These are phyloP conservation scores for Rhabditophanes sp. DNA, from an alignment of 2,888 invertebrate genomes.

Conservation along the genomic window DNA sequence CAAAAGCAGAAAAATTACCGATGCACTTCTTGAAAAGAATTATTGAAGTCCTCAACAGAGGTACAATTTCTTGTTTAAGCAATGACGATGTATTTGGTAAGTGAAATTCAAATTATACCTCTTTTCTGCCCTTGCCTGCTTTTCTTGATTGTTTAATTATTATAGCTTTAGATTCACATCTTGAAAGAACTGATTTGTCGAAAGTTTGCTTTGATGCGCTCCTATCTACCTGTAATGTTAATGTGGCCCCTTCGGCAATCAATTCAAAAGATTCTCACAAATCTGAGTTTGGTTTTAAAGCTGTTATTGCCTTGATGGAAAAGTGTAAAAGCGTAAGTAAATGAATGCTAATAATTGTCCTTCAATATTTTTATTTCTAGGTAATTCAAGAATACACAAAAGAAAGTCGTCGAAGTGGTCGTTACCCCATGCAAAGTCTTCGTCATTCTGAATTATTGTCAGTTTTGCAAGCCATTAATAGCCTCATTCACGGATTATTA, in stretches of 20 bases:
- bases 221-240: no score
- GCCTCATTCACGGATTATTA: conserved; percentile 31
- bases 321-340: no score
- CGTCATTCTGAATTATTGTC: conserved; percentile 35
- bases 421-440: conserved; percentile 27
- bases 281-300: no score
- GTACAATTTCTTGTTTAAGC: conserved; percentile 55
- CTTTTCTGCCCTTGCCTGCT: no score
- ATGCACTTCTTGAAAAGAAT: conserved; percentile 66
- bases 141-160: no score
- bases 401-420: conserved; percentile 29
- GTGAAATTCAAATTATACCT: conserved; percentile 1
- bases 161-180: conserved; percentile 41
- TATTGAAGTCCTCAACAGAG: conserved; percentile 66
- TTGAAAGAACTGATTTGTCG: conserved; percentile 45
- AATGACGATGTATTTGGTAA: conserved; percentile 35
- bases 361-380: conserved; percentile 7
- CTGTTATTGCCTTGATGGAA: no score
- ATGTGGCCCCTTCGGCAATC: no score
- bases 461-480: conserved; percentile 33
- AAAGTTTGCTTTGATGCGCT: conserved; percentile 43
- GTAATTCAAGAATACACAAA: conserved; percentile 16
- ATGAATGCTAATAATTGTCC: no score
- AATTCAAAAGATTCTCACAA: no score
- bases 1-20: conserved; percentile 62